Conservation (phyloP, 1,140 invertebrate species). For the Neodiprion lecontei region DNA sequence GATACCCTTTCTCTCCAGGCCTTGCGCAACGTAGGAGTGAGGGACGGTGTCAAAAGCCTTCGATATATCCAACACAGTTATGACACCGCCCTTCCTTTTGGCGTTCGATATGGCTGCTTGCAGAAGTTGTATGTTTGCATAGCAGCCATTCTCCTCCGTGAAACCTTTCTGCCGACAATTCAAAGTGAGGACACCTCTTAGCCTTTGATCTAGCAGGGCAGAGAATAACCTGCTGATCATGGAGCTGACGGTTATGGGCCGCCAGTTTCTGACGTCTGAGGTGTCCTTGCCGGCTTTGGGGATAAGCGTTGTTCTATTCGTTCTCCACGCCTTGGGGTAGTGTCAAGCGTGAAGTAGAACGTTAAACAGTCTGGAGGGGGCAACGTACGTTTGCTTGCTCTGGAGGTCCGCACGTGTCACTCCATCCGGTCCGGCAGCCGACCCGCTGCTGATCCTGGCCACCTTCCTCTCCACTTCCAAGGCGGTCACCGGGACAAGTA, state of each 20-base stretch:
- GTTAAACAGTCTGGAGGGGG: conserved; percentile 7
- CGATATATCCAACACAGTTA: neutral
- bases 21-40: conserved; percentile 11
- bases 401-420: neutral
- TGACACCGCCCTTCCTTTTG: neutral
- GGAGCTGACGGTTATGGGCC: conserved; percentile 31
- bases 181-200: conserved; percentile 17
- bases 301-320: conserved; percentile 34
- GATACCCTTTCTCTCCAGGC: conserved; percentile 1
- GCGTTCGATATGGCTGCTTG: neutral
- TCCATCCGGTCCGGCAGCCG: conserved; percentile 14
- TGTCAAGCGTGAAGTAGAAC: conserved; percentile 6
- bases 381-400: neutral
- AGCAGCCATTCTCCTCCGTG: conserved; percentile 1
- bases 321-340: conserved; percentile 28
- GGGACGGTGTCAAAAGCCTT: conserved; percentile 43
- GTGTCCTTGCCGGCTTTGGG: conserved; percentile 28
- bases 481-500: conserved; percentile 2
- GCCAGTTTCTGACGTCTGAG: conserved; percentile 20
- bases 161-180: conserved; percentile 25
- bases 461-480: conserved; percentile 10
- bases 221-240: conserved; percentile 28
- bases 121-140: neutral
- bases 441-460: neutral
- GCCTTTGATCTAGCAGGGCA: conserved; percentile 25